Percentiles rank a stretch among this genome's conserved stretches.
These are phyloP conservation scores for Sphenopsis melanotis DNA, from an alignment of 2,797 vertebrate species.

Conservation along the genomic window DNA sequence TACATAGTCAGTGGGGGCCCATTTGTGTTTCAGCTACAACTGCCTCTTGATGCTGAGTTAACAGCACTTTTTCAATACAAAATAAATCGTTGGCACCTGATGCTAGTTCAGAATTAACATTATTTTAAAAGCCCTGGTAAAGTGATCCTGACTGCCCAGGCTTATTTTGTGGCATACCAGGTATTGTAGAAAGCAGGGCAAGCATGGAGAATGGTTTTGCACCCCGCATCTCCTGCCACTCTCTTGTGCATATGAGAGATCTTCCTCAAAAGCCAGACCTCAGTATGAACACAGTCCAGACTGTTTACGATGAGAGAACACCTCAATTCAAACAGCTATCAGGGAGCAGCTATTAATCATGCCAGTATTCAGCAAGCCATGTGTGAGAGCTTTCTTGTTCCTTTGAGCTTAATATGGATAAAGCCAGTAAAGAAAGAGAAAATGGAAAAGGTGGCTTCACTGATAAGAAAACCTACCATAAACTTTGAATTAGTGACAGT, in stretches of 20 bases:
- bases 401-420: slow-evolving; percentile 71
- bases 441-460: slow-evolving; percentile 69
- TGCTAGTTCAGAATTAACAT: not conserved
- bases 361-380: slow-evolving; percentile 61
- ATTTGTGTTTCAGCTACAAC: not conserved
- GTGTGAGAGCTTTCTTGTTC: slow-evolving; percentile 60
- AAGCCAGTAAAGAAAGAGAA: slow-evolving; percentile 62
- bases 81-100: not conserved
- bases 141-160: not conserved
- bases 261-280: slow-evolving; percentile 4
- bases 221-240: not conserved
- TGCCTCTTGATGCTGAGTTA: not conserved
- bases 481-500: slow-evolving; percentile 67
- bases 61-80: not conserved
- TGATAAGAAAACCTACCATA: slow-evolving; percentile 71
- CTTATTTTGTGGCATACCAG: not conserved
- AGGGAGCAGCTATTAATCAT: slow-evolving; percentile 61
- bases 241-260: not conserved
- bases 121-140: not conserved
- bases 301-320: slow-evolving; percentile 31
- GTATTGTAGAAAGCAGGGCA: not conserved
- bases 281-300: not conserved
- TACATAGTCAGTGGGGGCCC: not conserved
- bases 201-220: not conserved
- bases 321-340: slow-evolving; percentile 51